Conservation (phyloP, 2,888 invertebrate species). For the Orthosia gracilis region DNA sequence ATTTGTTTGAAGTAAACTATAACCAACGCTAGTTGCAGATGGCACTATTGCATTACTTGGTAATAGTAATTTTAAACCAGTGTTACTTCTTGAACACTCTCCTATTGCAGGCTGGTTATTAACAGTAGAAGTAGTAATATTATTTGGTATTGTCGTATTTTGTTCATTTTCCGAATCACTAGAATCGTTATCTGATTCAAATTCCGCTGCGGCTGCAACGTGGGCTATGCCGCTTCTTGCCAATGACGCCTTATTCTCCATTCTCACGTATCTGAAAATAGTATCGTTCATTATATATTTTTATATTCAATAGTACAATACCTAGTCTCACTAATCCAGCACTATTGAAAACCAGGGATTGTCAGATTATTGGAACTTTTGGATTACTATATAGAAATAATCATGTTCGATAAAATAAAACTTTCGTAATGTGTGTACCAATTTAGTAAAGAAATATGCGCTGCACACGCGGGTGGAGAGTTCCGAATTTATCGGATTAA, state of each 20-base stretch:
- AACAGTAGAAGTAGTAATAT: background rate
- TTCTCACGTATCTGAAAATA: slow-evolving; percentile 49
- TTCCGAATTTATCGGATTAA: no score
- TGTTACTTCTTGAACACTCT: background rate
- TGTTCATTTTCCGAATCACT: slow-evolving; percentile 28
- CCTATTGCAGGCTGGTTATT: background rate
- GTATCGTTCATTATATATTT: background rate
- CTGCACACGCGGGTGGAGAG: no score
- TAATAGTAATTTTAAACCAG: slow-evolving; percentile 1
- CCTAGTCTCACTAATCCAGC: no score
- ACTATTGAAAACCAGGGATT: no score
- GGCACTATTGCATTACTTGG: background rate
- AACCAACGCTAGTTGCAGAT: no score
- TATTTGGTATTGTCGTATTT: slow-evolving; percentile 8
- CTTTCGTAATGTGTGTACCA: no score
- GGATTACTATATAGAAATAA: no score
- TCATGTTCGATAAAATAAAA: no score
- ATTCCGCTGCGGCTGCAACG: background rate
- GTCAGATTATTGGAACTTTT: no score
- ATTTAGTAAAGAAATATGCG: no score
- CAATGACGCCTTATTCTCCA: slow-evolving; percentile 11
- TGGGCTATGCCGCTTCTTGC: no score
- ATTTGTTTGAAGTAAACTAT: background rate
- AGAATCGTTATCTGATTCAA: slow-evolving; percentile 15
- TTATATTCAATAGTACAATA: background rate